phyloP scores from a whole-genome alignment of 2,113 vertebrate species.

The Lagopus muta region DNA sequence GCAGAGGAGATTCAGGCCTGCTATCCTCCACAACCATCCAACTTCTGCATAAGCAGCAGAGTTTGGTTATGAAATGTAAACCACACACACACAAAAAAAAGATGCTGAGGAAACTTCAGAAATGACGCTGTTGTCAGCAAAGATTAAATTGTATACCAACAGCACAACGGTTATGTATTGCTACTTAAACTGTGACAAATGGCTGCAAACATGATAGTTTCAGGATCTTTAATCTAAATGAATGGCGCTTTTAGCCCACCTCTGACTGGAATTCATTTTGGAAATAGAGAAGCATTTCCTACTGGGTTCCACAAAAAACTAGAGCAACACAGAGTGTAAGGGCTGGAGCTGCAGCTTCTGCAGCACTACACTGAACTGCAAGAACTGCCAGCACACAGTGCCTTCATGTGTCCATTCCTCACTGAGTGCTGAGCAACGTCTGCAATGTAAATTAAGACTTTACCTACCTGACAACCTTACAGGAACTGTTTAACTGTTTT shows the following conservation, averaged over 20 bases:
- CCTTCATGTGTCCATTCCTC: neutral
- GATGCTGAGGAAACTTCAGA: conserved; percentile 56
- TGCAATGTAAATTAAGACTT: conserved; percentile 34
- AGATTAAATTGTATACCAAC: conserved; percentile 62
- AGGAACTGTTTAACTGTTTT: neutral
- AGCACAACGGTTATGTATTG: conserved; percentile 62
- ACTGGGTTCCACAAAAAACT: neutral
- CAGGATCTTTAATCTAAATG: conserved; percentile 66
- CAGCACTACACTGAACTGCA: neutral
- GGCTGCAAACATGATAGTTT: conserved; percentile 63
- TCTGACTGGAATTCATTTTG: conserved; percentile 70
- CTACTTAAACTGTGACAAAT: conserved; percentile 72
- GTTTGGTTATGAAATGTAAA: conserved; percentile 10
- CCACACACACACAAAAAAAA: neutral
- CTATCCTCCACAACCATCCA: neutral
- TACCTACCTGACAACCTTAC: neutral
- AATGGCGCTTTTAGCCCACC: conserved; percentile 69
- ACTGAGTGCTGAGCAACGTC: neutral
- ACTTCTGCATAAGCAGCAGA: neutral
- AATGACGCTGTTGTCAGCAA: conserved; percentile 68
- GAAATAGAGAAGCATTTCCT: conserved; percentile 56
- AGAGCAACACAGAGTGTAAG: neutral
- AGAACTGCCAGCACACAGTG: neutral
- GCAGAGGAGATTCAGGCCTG: neutral
- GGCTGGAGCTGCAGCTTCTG: neutral